phyloP scores from a whole-genome alignment of 2,113 vertebrate species.

The Triplophysa rosa region DNA sequence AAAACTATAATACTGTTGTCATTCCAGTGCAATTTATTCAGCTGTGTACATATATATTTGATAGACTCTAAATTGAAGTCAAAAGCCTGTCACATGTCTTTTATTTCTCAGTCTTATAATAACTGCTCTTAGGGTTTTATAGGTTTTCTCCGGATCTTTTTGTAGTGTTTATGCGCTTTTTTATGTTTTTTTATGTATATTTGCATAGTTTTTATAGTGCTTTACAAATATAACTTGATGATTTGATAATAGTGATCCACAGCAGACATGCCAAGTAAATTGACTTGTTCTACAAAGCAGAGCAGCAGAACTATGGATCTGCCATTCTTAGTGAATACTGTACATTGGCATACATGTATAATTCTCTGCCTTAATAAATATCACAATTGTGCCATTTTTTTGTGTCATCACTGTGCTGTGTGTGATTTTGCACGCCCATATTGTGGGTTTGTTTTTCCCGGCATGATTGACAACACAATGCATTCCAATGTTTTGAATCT shows the following conservation, averaged over 20 bases:
- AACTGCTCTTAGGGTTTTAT: too few species aligned
- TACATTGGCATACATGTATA: background rate
- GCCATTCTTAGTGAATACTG: background rate
- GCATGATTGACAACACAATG: constrained; percentile 9
- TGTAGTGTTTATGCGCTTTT: too few species aligned
- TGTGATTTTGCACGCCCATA: background rate
- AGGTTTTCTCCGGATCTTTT: too few species aligned
- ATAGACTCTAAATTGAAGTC: too few species aligned
- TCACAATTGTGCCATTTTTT: too few species aligned
- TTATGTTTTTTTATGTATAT: too few species aligned
- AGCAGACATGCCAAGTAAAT: background rate
- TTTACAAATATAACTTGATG: background rate
- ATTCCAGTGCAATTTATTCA: constrained; percentile 4
- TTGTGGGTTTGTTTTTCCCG: background rate
- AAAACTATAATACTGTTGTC: background rate
- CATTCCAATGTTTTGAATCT: constrained; percentile 8
- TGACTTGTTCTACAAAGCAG: background rate
- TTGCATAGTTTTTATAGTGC: too few species aligned
- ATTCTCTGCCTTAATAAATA: background rate
- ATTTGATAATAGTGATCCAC: background rate
- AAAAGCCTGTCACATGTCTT: too few species aligned
- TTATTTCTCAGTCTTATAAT: too few species aligned
- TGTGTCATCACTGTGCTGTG: background rate
- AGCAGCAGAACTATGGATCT: background rate
- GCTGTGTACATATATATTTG: background rate